Evolutionary conservation across 2,797 vertebrate genomes (phyloP).

Genomic region (Hybognathus amarus): DNA sequence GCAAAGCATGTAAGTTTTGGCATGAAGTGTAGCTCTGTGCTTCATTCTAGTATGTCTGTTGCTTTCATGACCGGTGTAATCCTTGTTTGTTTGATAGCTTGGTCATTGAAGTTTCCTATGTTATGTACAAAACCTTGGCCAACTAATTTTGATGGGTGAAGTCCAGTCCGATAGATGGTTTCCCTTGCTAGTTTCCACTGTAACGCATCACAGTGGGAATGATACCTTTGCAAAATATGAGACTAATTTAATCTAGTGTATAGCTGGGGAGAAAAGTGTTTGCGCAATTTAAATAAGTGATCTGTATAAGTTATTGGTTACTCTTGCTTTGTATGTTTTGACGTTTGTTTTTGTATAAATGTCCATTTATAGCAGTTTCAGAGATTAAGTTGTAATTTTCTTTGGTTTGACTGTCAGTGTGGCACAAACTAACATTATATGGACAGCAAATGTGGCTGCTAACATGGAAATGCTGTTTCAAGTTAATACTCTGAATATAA

Average conservation of each 20-base stretch:
- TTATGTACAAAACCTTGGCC: constrained; percentile 31
- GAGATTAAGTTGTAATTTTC: constrained; percentile 30
- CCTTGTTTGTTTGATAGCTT: constrained; percentile 57
- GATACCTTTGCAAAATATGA: constrained; percentile 58
- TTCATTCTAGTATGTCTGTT: constrained; percentile 71
- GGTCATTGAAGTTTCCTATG: constrained; percentile 49
- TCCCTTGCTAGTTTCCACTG: constrained; percentile 6
- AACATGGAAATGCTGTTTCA: constrained; percentile 37
- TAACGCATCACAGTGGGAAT: not conserved
- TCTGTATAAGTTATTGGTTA: constrained; percentile 79
- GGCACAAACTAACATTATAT: constrained; percentile 41
- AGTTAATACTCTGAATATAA: constrained; percentile 46
- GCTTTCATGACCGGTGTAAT: constrained; percentile 69
- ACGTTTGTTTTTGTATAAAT: constrained; percentile 74
- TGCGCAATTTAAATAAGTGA: constrained; percentile 81
- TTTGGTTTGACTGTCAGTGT: constrained; percentile 42
- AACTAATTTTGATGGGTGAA: constrained; percentile 24
- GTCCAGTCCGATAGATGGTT: not conserved
- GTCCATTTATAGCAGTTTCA: constrained; percentile 74
- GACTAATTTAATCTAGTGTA: constrained; percentile 70
- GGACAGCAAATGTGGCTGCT: constrained; percentile 44
- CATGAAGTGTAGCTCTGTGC: constrained; percentile 79
- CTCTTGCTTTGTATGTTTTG: constrained; percentile 66
- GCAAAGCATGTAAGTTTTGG: constrained; percentile 76
- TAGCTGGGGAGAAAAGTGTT: constrained; percentile 71